These are phyloP conservation scores for Chiridota heheva DNA, from an alignment of 35 echinoderm and acorn worm genomes.

Conservation along the genomic window DNA sequence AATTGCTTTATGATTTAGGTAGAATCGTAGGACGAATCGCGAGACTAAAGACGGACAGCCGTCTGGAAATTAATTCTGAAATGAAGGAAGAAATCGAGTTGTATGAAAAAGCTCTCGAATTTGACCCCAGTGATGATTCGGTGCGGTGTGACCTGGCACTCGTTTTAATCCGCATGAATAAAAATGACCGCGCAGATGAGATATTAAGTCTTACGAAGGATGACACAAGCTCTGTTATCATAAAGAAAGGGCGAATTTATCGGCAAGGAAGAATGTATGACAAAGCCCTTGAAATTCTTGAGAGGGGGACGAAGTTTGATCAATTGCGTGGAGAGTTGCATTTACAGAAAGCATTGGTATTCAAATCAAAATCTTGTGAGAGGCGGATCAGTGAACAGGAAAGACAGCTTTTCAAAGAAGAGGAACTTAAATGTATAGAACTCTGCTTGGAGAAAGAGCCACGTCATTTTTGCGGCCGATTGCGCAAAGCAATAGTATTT, in stretches of 20 bases:
- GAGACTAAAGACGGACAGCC: background rate
- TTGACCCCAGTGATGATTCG: conserved; percentile 14
- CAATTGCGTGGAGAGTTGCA: no score
- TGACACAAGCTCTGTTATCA: background rate
- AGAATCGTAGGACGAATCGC: background rate
- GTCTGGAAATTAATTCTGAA: background rate
- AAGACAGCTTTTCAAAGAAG: no score
- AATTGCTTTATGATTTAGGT: conserved; percentile 12
- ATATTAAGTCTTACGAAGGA: no score
- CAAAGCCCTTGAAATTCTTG: background rate
- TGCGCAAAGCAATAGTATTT: no score
- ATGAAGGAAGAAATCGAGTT: conserved; percentile 8
- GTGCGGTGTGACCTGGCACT: conserved; percentile 16
- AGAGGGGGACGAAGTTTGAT: no score
- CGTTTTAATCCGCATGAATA: background rate
- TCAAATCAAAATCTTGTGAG: no score
- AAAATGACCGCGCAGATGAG: background rate
- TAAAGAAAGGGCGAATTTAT: conserved; percentile 38
- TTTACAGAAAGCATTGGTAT: no score
- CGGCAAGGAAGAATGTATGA: background rate
- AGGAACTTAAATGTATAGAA: no score
- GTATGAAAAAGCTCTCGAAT: conserved; percentile 18
- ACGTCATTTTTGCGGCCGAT: no score
- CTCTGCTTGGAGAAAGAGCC: no score
- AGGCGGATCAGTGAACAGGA: no score